A percentile compares a stretch with the other conserved stretches of the same genome.
phyloP scores from a whole-genome alignment of 2,888 invertebrate species.

The Argyra leucocephala region DNA sequence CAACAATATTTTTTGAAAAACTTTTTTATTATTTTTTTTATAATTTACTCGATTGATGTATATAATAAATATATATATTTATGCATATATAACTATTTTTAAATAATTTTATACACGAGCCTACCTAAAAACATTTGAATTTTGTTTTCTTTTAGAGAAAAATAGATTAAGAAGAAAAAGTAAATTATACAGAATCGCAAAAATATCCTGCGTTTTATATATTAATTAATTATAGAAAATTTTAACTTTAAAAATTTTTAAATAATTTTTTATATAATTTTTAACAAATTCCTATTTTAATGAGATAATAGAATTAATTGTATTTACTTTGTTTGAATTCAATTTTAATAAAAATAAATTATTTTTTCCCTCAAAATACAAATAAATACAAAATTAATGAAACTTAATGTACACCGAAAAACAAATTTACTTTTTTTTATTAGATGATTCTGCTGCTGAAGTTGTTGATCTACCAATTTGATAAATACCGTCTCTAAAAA shows the following conservation, averaged over 20 bases:
- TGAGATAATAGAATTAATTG: not conserved
- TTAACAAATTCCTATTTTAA: not conserved
- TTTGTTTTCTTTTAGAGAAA: too few relatives aligned
- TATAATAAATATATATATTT: not conserved
- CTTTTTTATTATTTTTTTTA: not conserved
- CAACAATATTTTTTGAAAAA: not conserved
- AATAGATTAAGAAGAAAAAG: not conserved
- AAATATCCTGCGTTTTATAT: not conserved
- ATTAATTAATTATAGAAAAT: not conserved
- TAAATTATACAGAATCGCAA: not conserved
- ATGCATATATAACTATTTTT: not conserved
- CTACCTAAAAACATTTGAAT: not conserved
- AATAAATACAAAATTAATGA: not conserved
- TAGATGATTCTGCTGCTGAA: conserved; percentile 4
- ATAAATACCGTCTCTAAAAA: conserved; percentile 54
- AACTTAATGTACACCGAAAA: not conserved
- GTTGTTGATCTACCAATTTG: conserved; percentile 28
- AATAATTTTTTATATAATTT: not conserved
- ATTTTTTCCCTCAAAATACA: not conserved
- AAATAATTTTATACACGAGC: not conserved
- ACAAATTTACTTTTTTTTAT: not conserved
- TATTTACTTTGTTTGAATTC: not conserved
- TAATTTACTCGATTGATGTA: not conserved
- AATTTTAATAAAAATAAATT: not conserved
- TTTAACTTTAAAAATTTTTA: not conserved